These are phyloP conservation scores for Drosophila antonietae DNA, from an alignment of 2,888 invertebrate genomes.

Conservation along the genomic window DNA sequence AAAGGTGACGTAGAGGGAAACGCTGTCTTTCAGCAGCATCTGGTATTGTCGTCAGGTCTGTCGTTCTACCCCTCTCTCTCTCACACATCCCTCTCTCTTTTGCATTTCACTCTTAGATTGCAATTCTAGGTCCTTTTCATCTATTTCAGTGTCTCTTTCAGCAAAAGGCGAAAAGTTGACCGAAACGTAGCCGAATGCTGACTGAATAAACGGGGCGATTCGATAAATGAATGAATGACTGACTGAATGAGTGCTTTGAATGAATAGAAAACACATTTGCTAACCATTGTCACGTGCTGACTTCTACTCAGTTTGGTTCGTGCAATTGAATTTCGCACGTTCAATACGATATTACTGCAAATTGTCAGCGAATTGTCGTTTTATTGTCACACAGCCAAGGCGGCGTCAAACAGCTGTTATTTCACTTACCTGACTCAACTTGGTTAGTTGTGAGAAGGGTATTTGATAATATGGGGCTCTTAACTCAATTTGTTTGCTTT, in stretches of 20 bases:
- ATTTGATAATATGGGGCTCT: neutral
- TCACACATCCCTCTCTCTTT: neutral
- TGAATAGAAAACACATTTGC: slow-evolving; percentile 64
- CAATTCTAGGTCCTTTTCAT: slow-evolving; percentile 16
- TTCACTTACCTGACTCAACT: neutral
- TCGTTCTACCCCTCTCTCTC: neutral
- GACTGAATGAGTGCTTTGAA: slow-evolving; percentile 27
- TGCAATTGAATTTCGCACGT: slow-evolving; percentile 50
- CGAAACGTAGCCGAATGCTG: slow-evolving; percentile 16
- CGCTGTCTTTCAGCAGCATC: slow-evolving; percentile 22
- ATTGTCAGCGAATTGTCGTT: slow-evolving; percentile 24
- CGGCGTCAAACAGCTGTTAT: slow-evolving; percentile 12
- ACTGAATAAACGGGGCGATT: slow-evolving; percentile 18
- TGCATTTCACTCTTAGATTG: neutral
- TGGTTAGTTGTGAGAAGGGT: neutral
- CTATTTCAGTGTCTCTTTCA: slow-evolving; percentile 19
- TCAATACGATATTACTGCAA: slow-evolving; percentile 26
- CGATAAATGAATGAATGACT: slow-evolving; percentile 32
- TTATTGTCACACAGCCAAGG: slow-evolving; percentile 4
- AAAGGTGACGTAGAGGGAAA: neutral
- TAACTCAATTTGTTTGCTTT: neutral
- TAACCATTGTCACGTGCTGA: slow-evolving; percentile 71
- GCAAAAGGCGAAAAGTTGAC: slow-evolving; percentile 19
- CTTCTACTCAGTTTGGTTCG: slow-evolving; percentile 36
- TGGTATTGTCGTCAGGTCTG: slow-evolving; percentile 26